Base-by-base conservation (phyloP, 2,888 invertebrate genomes). In the Nysson spinosus region DNA sequence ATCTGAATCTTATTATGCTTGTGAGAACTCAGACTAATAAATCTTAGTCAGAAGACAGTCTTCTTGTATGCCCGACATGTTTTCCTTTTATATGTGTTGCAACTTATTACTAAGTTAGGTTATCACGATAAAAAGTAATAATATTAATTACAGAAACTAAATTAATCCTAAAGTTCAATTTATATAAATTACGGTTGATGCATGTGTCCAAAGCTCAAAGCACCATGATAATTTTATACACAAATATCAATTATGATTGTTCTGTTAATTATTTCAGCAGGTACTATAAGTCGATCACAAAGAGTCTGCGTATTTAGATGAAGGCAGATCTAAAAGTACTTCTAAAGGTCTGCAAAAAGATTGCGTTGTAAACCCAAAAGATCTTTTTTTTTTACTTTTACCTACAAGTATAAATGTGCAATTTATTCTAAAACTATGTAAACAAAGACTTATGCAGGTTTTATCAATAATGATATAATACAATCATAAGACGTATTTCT, bases 231-330 rank as follows among this genome's bases (percentile, higher is more conserved):
- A 69, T 69, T 67, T 65, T 44, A 61, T 40, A 46, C 43, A 46
- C 16, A 78, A 56, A 46, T 49, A 46, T 57, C 47, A 50, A 57
- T 62, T 62, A 43, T 56, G 66, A 75, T 72, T 64, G 72, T 75
- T 76, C 43, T 34, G 47, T 66, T 42, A 66, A 69, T 69, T 60
- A 72, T 72, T 64, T 47, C 65, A 58, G 64, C 76, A 76, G 78
- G 78, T 76, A 76, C 78, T 57, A 58, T 69, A 34, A 75, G 56
- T 75, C 20, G 61, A 78, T 72, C 72, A 78, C 72, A 77, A 78
- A 57, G 32, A 69, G 60, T 76, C 63, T 63, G 64, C 62, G 43
- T 44, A 55, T 61, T 57, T 24, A 28, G 51, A 58, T 60, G 39
- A 70, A 67, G 69, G 63, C 67, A 69, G 62, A 76, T 78, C 61